These are phyloP conservation scores for Falco columbarius DNA, from an alignment of 2,797 vertebrate genomes.

Conservation along the genomic window DNA sequence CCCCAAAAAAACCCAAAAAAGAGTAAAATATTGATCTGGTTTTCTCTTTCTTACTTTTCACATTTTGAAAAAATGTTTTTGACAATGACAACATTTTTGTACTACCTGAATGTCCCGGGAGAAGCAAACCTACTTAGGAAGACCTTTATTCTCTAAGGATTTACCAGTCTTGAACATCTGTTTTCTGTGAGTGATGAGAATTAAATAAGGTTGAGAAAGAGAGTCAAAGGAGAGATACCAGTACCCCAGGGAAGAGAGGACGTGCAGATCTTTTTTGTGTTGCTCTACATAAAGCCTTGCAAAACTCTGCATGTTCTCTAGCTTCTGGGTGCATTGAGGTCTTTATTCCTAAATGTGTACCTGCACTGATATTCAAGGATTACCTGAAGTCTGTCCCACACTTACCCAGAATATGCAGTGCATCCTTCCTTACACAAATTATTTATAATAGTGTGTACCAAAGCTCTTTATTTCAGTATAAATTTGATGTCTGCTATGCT, in stretches of 20 bases:
- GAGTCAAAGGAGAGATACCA: background rate
- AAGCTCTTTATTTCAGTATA: background rate
- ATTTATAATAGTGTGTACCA: background rate
- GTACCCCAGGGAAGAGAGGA: background rate
- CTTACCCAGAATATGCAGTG: background rate
- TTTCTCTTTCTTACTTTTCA: background rate
- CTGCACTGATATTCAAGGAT: background rate
- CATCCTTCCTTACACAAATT: background rate
- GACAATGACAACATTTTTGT: background rate
- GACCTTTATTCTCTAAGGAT: background rate
- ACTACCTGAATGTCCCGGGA: background rate
- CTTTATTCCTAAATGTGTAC: background rate
- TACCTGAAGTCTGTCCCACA: background rate
- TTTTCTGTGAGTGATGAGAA: background rate
- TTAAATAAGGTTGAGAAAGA: background rate
- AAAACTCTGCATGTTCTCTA: background rate
- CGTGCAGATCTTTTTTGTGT: background rate
- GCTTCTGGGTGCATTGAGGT: background rate
- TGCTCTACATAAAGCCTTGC: background rate
- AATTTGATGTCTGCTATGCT: background rate
- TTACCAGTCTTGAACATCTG: background rate
- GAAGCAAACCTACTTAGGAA: background rate
- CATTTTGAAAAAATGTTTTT: background rate
- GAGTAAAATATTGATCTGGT: background rate
- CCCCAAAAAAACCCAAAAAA: accelerated